Conservation (phyloP, 2,797 vertebrate genomes). For the Pelodytes ibericus region DNA sequence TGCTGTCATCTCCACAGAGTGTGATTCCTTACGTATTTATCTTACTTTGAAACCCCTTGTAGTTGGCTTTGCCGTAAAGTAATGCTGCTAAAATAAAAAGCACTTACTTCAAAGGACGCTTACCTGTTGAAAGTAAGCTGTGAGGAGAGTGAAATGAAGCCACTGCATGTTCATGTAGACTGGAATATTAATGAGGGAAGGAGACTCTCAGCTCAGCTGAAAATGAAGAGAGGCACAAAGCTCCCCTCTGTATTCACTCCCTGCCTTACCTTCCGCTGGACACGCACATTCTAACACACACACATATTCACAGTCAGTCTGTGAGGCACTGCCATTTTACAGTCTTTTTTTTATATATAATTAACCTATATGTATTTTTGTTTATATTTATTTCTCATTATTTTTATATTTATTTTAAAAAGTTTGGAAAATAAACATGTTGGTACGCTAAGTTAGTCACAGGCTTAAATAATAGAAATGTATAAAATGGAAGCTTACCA, state of each 20-base stretch:
- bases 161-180: conserved; percentile 61
- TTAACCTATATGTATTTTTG: neutral
- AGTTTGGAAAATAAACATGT: no score
- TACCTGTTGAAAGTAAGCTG: conserved; percentile 83
- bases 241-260: conserved; percentile 83
- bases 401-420: no score
- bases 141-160: conserved; percentile 75
- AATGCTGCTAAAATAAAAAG: conserved; percentile 7
- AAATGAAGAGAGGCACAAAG: conserved; percentile 81
- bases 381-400: no score
- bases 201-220: conserved; percentile 71
- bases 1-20: neutral
- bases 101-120: conserved; percentile 56
- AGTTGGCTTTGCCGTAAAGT: conserved; percentile 42
- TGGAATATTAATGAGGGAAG: conserved; percentile 63
- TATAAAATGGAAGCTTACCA: no score
- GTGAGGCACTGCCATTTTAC: neutral
- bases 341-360: neutral
- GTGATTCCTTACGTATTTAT: neutral
- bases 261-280: conserved; percentile 77
- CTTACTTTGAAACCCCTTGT: neutral
- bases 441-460: no score
- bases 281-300: conserved; percentile 72
- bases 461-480: no score
- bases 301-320: conserved; percentile 75